Percentiles rank a stretch among this genome's conserved stretches.
phyloP scores from a whole-genome alignment of 2,888 invertebrate species.

The Panopea generosa region DNA sequence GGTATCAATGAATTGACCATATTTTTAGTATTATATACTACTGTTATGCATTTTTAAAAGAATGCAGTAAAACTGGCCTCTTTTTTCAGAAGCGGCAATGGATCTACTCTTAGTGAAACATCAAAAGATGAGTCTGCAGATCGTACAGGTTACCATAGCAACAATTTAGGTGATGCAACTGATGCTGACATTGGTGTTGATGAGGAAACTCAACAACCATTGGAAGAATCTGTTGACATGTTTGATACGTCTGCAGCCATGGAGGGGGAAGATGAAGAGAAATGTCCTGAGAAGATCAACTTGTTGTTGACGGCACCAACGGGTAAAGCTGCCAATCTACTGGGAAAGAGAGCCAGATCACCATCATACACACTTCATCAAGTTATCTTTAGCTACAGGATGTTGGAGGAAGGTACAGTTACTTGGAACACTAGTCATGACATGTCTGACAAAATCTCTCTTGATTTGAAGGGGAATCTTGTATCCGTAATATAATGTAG shows the following conservation, averaged over 20 bases:
- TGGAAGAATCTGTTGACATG: background rate
- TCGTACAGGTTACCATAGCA: no score
- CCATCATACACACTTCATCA: conserved; percentile 78
- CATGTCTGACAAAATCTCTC: no score
- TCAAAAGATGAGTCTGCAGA: no score
- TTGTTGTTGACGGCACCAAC: conserved; percentile 80
- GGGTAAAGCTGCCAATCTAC: conserved; percentile 80
- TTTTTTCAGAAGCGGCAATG: background rate
- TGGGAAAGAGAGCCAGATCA: conserved; percentile 74
- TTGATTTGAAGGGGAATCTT: no score
- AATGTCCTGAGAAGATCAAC: conserved; percentile 19
- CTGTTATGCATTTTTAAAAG: no score
- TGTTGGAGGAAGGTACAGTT: conserved; percentile 30
- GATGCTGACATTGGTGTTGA: background rate
- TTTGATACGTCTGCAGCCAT: conserved; percentile 1
- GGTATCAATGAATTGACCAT: no score
- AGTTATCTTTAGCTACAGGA: conserved; percentile 69
- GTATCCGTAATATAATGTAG: no score
- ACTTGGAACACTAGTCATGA: background rate
- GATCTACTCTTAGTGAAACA: no score
- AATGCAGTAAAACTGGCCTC: no score
- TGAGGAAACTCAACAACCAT: background rate
- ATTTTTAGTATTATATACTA: no score
- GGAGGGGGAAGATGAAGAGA: background rate
- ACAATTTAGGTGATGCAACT: no score